These are phyloP conservation scores for Apoda limacodes DNA, from an alignment of 2,888 invertebrate species.

Conservation along the genomic window DNA sequence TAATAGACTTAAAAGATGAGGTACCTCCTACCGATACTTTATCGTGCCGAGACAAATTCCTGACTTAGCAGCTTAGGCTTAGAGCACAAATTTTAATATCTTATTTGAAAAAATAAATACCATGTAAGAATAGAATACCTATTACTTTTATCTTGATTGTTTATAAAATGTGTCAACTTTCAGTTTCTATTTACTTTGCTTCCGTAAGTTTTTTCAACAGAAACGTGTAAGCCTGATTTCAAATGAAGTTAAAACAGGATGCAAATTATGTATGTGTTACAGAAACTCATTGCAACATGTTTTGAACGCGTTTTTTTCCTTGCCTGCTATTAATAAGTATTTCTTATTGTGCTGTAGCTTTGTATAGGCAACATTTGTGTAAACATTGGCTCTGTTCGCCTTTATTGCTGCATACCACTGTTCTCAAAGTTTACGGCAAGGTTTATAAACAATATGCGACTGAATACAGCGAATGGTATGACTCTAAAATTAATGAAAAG, in stretches of 20 bases:
- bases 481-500: slow-evolving; percentile 47
- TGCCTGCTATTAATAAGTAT: slow-evolving; percentile 21
- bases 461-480: too few species aligned
- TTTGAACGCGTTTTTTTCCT: slow-evolving; percentile 25
- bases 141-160: too few species aligned
- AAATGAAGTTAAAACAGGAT: slow-evolving; percentile 25
- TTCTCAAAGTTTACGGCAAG: slow-evolving; percentile 27
- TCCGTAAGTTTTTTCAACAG: too few species aligned
- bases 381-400: slow-evolving; percentile 26
- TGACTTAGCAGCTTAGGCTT: too few species aligned
- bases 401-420: slow-evolving; percentile 24
- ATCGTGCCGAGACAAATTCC: too few species aligned
- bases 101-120: too few species aligned
- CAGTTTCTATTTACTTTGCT: too few species aligned
- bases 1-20: too few species aligned
- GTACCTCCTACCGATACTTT: too few species aligned
- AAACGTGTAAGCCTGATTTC: background rate
- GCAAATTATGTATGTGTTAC: slow-evolving; percentile 25
- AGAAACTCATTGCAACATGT: slow-evolving; percentile 26
- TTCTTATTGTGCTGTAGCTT: slow-evolving; percentile 12
- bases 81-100: too few species aligned
- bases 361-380: slow-evolving; percentile 23
- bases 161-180: too few species aligned
- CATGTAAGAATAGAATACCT: too few species aligned
- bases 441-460: slow-evolving; percentile 36